Evolutionary conservation across 2,797 vertebrate genomes (phyloP), one percentile per base, ranked within the genome.

Genomic region (Carduelis carduelis): DNA sequence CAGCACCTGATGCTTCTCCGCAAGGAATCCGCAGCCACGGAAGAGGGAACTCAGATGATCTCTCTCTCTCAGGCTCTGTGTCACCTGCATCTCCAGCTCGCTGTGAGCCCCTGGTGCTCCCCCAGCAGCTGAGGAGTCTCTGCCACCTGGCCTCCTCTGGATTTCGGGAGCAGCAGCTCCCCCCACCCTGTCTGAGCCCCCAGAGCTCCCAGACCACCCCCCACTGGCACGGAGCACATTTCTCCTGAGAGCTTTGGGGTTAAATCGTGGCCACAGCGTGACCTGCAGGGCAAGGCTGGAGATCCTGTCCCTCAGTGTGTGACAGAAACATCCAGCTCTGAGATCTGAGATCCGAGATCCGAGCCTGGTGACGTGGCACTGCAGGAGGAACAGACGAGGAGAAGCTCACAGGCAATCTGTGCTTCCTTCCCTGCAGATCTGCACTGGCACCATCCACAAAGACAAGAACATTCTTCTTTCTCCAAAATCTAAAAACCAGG

Each of bases 231-330:
- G 24, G 21, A 49, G 21, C 52, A 14, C 17, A 8, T 47, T 82
- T 79, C 24, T 16, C 24, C 47, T 34, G 52, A 41, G 66, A 44
- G 34, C 3, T 32, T 24, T 49, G 52, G 59, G 37, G 35, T 28
- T 14, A 2, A 50, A 11, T 10, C 47, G 8, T 2, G 27, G 14
- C 8, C 57, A n/a, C 21, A 49, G 49, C 2, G 7, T 15, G 57
- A 56, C 27, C 76, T 84, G 56, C 83, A 75, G 4, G 37, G 43
- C 53, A 15, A 7, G 7, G 53, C 53, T n/a, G 53, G 13, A 7
- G 52, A 49, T 32, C 30, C 50, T 53, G 32, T 23, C 11, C 46
- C 32, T 55, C 7, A 0, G 41, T 19, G 8, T 5, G 2, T 0
- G 3, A 34, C 9, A 2, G 21, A 18, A 86, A 35, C 57, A 69